Evolutionary conservation across 2,888 invertebrate genomes (phyloP).

Genomic region (Branchipolynoe longqiensis): DNA sequence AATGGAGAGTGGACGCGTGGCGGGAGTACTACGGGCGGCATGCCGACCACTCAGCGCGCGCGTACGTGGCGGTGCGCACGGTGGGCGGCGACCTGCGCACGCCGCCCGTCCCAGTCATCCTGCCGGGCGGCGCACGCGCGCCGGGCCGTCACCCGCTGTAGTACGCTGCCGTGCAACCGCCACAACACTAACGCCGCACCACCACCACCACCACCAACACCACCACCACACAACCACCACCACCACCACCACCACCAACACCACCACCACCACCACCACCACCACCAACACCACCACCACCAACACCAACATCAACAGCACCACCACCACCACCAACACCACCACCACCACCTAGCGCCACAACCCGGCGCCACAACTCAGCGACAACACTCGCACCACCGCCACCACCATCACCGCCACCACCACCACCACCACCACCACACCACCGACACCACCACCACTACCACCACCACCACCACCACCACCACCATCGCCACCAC

Average conservation of each 20-base stretch:
- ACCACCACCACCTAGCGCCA: not conserved
- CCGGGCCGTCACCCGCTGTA: too few relatives aligned
- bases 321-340: too few relatives aligned
- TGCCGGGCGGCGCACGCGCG: not conserved
- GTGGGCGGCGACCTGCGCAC: slow-evolving; percentile 5
- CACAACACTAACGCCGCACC: too few relatives aligned
- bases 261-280: too few relatives aligned
- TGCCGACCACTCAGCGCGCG: slow-evolving; percentile 38
- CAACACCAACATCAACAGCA: too few relatives aligned
- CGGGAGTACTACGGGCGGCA: slow-evolving; percentile 28
- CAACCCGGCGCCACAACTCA: not conserved
- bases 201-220: too few relatives aligned
- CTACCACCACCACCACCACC: not conserved
- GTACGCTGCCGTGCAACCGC: too few relatives aligned
- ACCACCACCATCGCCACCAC: not conserved
- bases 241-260: too few relatives aligned
- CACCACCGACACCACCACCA: not conserved
- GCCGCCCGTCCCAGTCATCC: slow-evolving; percentile 11
- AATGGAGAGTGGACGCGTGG: slow-evolving; percentile 8
- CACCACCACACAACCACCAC: too few relatives aligned
- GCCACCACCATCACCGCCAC: not conserved
- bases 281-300: too few relatives aligned
- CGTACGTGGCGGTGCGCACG: slow-evolving; percentile 29
- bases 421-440: not conserved
- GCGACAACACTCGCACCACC: slow-evolving; percentile 23